Evolutionary conservation across 2,888 invertebrate species (phyloP), one percentile per base, ranked within the genome.

Genomic region (Eilema griseolum): DNA sequence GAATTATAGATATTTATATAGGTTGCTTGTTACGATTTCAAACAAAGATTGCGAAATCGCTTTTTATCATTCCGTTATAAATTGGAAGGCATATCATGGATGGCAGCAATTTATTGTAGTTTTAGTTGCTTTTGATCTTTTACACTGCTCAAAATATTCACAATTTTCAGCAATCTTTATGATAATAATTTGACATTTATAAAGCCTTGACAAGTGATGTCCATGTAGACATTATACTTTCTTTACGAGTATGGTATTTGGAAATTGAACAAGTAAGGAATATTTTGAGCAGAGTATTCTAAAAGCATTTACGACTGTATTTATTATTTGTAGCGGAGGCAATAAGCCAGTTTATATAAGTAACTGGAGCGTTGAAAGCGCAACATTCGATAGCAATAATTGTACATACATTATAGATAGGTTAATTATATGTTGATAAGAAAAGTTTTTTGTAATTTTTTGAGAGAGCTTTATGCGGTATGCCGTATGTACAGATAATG

Each of bases 401-500:
- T 95, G 95, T 95, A 94, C 82, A 95, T 94, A 95, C 67, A 84
- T 86, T 83, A 88, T 95, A 95, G 95, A 93, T 95, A 95, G 95
- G 90, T 88, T 94, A 94, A 95, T 93, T 91, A 88, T 93, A 93
- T 87, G 93, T 94, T 94, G 90, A 92, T 76, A 79, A 73, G 74
- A 74, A 84, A 65, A 65, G 91, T 85, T 88, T 92, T 93, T 93
- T 93, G 91, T 93, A 94, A 90, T 94, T 93, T 92, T 93, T 93
- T 94, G 93, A 94, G 92, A 94, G 93, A 95, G 94, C 94, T 94
- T 94, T 95, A 93, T 91, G 92, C 92, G 92, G 89, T 81, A 73
- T 73, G 82, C 87, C 91, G 93, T 88, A 86, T 94, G 92, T 94
- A 93, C 90, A 93, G 89, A 79, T 80, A 77, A 85, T 83, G 86